phyloP scores from a whole-genome alignment of 2,113 vertebrate species.

The Brevimyrus niger region DNA sequence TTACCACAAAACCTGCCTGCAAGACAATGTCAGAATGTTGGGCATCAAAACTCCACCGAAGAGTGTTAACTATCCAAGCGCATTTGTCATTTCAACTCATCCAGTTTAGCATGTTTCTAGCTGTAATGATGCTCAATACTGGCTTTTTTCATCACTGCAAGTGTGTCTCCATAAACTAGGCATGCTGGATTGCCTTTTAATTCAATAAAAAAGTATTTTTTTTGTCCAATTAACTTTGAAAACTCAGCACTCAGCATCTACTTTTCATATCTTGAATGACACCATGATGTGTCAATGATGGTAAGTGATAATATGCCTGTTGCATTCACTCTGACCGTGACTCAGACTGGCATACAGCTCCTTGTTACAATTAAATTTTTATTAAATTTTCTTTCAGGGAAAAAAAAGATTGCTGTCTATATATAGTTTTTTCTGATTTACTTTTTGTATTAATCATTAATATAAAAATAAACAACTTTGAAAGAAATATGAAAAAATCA shows the following conservation, averaged over 20 bases:
- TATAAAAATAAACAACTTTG: neutral
- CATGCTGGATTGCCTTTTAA: neutral
- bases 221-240: neutral
- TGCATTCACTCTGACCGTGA: no score
- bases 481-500: no score
- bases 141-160: neutral
- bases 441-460: neutral
- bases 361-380: neutral
- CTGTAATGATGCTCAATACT: neutral
- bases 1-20: neutral
- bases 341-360: no score
- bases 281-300: neutral
- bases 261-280: neutral
- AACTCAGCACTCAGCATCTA: neutral
- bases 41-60: neutral
- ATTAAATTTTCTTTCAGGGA: neutral
- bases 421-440: neutral
- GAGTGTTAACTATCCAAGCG: neutral
- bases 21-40: neutral
- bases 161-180: neutral
- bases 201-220: neutral
- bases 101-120: neutral
- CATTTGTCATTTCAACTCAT: neutral
- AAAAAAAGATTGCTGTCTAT: neutral
- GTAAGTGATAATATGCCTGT: no score